A percentile compares a stretch with the other conserved stretches of the same genome.
Conservation (phyloP, 2,113 vertebrate species). For the Narcine bancroftii region DNA sequence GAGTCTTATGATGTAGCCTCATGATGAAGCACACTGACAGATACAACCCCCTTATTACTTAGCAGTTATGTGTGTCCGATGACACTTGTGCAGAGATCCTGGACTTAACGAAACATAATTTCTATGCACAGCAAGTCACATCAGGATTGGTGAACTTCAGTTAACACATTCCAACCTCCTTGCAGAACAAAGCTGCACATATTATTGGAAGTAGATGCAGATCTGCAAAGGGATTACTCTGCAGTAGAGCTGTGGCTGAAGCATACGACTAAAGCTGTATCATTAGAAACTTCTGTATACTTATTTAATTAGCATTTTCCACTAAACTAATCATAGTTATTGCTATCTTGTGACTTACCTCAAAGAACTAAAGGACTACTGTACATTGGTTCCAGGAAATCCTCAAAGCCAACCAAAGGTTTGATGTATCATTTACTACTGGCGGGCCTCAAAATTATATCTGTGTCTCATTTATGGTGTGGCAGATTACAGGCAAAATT, state of each 20-base stretch:
- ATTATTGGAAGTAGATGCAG: neutral
- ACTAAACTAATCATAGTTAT: neutral
- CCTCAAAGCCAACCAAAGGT: neutral
- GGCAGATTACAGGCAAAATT: neutral
- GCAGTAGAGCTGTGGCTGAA: too few relatives aligned
- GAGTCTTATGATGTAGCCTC: too few relatives aligned
- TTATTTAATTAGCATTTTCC: neutral
- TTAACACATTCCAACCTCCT: too few relatives aligned
- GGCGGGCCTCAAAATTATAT: neutral
- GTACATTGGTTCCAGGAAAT: neutral
- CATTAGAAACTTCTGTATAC: neutral
- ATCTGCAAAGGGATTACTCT: neutral
- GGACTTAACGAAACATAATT: too few relatives aligned
- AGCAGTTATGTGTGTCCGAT: too few relatives aligned
- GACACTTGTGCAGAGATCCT: too few relatives aligned
- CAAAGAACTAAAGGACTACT: neutral
- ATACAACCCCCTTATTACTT: too few relatives aligned
- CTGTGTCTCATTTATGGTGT: neutral
- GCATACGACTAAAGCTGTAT: neutral
- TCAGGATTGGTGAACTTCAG: too few relatives aligned
- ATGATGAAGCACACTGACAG: too few relatives aligned
- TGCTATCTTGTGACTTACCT: neutral
- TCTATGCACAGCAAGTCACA: too few relatives aligned
- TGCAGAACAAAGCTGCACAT: neutral
- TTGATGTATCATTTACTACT: neutral